Conservation (phyloP, 2,113 vertebrate species). For the western clawed frog (Xenopus tropicalis) region UCB_Xtro_10.0 CM004450.2:43112001-43112500, state of each 20-base stretch:
- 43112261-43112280: neutral
- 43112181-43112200: too few species aligned
- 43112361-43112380: neutral
- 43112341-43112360: neutral
- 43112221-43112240: neutral
- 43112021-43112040: too few species aligned
- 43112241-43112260: neutral
- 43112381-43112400: neutral
- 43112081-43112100: too few species aligned
- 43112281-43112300: neutral
- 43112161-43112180: too few species aligned
- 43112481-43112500: neutral
- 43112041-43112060: too few species aligned
- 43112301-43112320: neutral
- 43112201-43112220: neutral
- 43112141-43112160: too few species aligned
- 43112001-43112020: too few species aligned
- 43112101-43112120: too few species aligned
- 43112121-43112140: too few species aligned
- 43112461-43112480: neutral
- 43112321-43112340: neutral
- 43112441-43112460: neutral
- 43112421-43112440: neutral
- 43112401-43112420: neutral
- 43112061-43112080: too few species aligned